Evolutionary conservation across 92 coral and sea anemone species (phyloP).

Genomic region (Palythoa grandiflora): DNA sequence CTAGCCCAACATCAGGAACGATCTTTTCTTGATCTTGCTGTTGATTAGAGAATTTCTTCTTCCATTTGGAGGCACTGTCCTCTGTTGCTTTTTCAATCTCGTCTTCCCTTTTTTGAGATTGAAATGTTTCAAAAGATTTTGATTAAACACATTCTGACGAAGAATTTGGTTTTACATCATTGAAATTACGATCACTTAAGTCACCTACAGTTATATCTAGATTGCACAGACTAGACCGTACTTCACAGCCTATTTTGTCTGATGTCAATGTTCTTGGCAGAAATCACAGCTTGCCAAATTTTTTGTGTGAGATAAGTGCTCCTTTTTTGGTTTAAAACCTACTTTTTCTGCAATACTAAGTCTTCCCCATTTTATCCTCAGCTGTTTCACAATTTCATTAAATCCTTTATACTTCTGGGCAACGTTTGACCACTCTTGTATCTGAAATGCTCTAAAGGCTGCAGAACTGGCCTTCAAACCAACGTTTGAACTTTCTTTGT

Average conservation of each 20-base stretch:
- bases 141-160: neutral
- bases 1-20: too few relatives aligned
- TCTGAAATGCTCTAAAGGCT: neutral
- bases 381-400: neutral
- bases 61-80: neutral
- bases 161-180: neutral
- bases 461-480: neutral
- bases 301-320: neutral
- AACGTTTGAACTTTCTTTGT: neutral
- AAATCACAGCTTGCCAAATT: neutral
- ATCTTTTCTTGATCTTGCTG: too few relatives aligned
- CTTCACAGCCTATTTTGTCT: neutral
- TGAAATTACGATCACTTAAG: neutral
- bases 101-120: neutral
- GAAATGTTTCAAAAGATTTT: neutral
- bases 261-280: neutral
- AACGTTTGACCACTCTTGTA: conserved; percentile 2
- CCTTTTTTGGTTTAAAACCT: neutral
- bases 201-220: neutral
- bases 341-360: neutral
- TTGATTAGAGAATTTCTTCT: too few relatives aligned
- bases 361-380: neutral
- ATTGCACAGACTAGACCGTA: neutral
- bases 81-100: neutral
- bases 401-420: neutral